Base-by-base conservation (phyloP, 2,888 invertebrate genomes). In the Mythimna impura region DNA sequence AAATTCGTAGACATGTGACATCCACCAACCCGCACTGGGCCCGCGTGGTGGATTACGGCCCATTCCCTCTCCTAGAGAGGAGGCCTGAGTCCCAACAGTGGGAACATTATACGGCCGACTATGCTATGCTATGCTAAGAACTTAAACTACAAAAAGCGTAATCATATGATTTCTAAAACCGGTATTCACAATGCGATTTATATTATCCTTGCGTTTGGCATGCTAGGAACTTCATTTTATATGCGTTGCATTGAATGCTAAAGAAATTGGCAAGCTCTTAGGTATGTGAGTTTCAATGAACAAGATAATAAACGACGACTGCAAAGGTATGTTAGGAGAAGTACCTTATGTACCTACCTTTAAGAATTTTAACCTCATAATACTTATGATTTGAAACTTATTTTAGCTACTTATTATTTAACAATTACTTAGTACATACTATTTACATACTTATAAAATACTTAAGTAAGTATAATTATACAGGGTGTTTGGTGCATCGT, bases 121-220 rank as follows among this genome's bases (percentile, higher is more conserved):
- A n/a, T n/a, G n/a, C n/a, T n/a, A n/a, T n/a, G n/a, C n/a, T n/a
- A n/a, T n/a, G n/a, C n/a, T n/a, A n/a, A n/a, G n/a, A 36, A 36
- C 36, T 36, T 36, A 9, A 54, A 66, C 10, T 66, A 36, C 40
- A 30, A 22, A 57, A 72, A 57, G 30, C 72, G 17, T 55, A 25
- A 58, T 66, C 12, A 62, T 36, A 57, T 25, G 30, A 68, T 76
- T 57, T 52, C 30, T 54, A 74, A 43, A 52, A 66, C 4, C 22
- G 30, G 65, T 17, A 69, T 52, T 58, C 66, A 80, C 72, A 68
- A 52, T 69, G 58, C 67, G 20, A 60, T 76, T 70, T 65, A 63
- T 66, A 62, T 71, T 78, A 63, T 55, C 78, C 55, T 75, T 74
- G 65, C 43, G 47, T 73, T 73, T 61, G 70, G 75, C 66, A 77